A percentile compares a stretch with the other conserved stretches of the same genome.
Evolutionary conservation across 1,140 invertebrate genomes (phyloP).

Genomic region (Lethrus apterus): DNA sequence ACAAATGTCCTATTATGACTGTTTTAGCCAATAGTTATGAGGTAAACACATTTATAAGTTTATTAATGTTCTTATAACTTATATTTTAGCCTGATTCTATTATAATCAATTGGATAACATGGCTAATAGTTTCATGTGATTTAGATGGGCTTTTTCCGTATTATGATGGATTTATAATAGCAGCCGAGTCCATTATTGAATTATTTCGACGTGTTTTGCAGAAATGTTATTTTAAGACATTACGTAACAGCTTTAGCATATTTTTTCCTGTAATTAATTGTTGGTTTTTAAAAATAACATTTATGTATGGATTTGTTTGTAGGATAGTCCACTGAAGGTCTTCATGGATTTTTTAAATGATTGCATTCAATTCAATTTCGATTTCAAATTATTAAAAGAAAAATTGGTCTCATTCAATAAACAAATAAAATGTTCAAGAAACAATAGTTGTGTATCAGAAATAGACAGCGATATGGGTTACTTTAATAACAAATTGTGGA

Average conservation of each 20-base stretch:
- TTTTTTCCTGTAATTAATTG: slow-evolving; percentile 50
- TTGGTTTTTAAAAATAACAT: slow-evolving; percentile 19
- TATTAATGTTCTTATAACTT: slow-evolving; percentile 5
- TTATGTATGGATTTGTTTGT: slow-evolving; percentile 24
- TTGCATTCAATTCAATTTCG: slow-evolving; percentile 34
- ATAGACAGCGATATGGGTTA: slow-evolving; percentile 35
- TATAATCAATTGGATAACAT: slow-evolving; percentile 54
- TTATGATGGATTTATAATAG: slow-evolving; percentile 37
- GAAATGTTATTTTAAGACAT: slow-evolving; percentile 45
- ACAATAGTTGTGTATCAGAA: slow-evolving; percentile 28
- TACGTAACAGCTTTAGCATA: slow-evolving; percentile 51
- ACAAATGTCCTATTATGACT: slow-evolving; percentile 50
- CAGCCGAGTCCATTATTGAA: slow-evolving; percentile 41
- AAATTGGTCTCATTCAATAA: slow-evolving; percentile 26
- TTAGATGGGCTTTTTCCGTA: slow-evolving; percentile 38
- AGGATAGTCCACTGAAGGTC: slow-evolving; percentile 52
- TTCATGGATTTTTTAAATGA: slow-evolving; percentile 46
- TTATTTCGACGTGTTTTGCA: slow-evolving; percentile 47
- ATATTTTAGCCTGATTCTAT: slow-evolving; percentile 53
- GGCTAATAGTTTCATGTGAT: slow-evolving; percentile 47
- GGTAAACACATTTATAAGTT: slow-evolving; percentile 37
- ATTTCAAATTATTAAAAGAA: slow-evolving; percentile 33
- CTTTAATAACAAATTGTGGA: slow-evolving; percentile 43
- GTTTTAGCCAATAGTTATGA: slow-evolving; percentile 61
- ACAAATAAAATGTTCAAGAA: slow-evolving; percentile 24